Evolutionary conservation across 2,888 invertebrate genomes (phyloP).

Genomic region (Agrochola lota): DNA sequence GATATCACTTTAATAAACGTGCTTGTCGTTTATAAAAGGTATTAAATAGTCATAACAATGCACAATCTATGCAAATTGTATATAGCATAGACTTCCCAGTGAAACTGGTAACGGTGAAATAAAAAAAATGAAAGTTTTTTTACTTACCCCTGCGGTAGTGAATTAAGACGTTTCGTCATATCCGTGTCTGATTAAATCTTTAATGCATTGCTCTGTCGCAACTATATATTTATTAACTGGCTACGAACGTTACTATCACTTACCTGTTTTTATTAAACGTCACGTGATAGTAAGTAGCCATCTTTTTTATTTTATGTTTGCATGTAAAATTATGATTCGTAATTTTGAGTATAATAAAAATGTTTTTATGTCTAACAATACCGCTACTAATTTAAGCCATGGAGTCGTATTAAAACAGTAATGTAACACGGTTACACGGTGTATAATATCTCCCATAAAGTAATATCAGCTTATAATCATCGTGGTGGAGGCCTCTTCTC

Average conservation of each 20-base stretch:
- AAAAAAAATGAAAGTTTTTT: slow-evolving; percentile 71
- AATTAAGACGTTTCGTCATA: slow-evolving; percentile 66
- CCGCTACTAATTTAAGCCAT: slow-evolving; percentile 32
- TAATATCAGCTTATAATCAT: slow-evolving; percentile 21
- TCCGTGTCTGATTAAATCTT: slow-evolving; percentile 66
- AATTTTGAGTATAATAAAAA: slow-evolving; percentile 44
- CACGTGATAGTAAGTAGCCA: slow-evolving; percentile 37
- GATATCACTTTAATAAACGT: slow-evolving; percentile 67
- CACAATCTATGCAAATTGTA: slow-evolving; percentile 70
- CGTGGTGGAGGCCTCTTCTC: slow-evolving; percentile 2
- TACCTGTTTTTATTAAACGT: slow-evolving; percentile 48
- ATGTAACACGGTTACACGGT: slow-evolving; percentile 13
- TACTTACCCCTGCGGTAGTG: slow-evolving; percentile 57
- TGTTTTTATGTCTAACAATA: slow-evolving; percentile 32
- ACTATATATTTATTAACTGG: slow-evolving; percentile 54
- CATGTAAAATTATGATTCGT: slow-evolving; percentile 34
- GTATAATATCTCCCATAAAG: slow-evolving; percentile 23
- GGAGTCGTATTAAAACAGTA: slow-evolving; percentile 30
- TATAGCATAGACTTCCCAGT: slow-evolving; percentile 60
- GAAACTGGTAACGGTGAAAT: slow-evolving; percentile 58
- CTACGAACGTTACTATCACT: slow-evolving; percentile 48
- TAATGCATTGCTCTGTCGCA: slow-evolving; percentile 58
- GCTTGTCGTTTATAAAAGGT: slow-evolving; percentile 66
- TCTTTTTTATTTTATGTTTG: slow-evolving; percentile 31
- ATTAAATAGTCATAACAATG: slow-evolving; percentile 70